Conservation (phyloP, 1,140 invertebrate genomes). For the Macrobrachium rosenbergii region DNA sequence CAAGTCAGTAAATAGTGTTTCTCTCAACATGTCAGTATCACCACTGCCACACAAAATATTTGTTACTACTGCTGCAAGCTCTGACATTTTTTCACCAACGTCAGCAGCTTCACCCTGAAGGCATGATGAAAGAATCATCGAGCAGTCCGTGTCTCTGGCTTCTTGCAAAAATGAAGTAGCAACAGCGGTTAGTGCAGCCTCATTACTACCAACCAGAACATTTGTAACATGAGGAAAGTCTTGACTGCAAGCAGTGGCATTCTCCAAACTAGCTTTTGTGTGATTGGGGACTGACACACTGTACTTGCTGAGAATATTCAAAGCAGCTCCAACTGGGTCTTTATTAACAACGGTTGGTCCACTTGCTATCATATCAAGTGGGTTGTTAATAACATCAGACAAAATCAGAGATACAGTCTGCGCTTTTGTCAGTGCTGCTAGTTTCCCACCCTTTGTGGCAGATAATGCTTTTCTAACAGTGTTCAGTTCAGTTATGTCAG, state of each 20-base stretch:
- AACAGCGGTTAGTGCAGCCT: slow-evolving; percentile 78
- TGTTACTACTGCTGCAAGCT: slow-evolving; percentile 41
- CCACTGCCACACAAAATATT: slow-evolving; percentile 3
- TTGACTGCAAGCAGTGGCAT: background rate
- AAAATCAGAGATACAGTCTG: slow-evolving; percentile 85
- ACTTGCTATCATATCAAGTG: slow-evolving; percentile 92
- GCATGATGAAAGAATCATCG: slow-evolving; percentile 78
- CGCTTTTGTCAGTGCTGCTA: slow-evolving; percentile 80
- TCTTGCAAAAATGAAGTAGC: slow-evolving; percentile 64
- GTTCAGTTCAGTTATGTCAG: slow-evolving; percentile 92
- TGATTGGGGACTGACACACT: slow-evolving; percentile 70
- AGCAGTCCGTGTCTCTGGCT: slow-evolving; percentile 70
- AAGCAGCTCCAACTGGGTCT: slow-evolving; percentile 72
- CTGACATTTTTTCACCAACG: slow-evolving; percentile 73
- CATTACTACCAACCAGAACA: slow-evolving; percentile 87
- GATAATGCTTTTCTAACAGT: slow-evolving; percentile 88
- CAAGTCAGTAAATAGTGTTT: slow-evolving; percentile 18
- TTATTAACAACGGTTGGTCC: slow-evolving; percentile 85
- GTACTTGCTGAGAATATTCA: slow-evolving; percentile 80
- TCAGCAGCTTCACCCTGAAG: slow-evolving; percentile 81
- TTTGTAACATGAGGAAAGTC: slow-evolving; percentile 77
- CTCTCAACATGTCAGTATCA: background rate
- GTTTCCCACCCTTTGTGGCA: slow-evolving; percentile 89
- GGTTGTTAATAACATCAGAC: slow-evolving; percentile 93
- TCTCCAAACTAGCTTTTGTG: slow-evolving; percentile 8